These are phyloP conservation scores for Eristalinus aeneus DNA, from an alignment of 2,888 invertebrate species.

Conservation along the genomic window DNA sequence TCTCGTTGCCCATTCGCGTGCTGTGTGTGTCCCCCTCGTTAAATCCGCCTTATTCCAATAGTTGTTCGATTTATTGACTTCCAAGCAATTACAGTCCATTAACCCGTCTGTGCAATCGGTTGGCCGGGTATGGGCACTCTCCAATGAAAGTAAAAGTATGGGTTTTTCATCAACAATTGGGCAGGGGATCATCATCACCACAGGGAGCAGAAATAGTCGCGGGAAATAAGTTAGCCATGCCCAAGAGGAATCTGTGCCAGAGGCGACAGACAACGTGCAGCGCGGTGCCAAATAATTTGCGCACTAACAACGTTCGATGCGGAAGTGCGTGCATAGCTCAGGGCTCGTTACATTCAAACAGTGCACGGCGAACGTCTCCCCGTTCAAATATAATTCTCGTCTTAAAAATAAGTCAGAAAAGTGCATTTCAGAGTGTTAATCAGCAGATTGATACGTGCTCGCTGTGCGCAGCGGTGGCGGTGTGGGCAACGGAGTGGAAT, in stretches of 20 bases:
- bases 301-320: conserved; percentile 37
- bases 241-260: conserved; percentile 54
- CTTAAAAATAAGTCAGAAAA: conserved; percentile 7
- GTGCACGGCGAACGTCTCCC: background rate
- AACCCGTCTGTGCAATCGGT: conserved; percentile 38
- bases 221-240: conserved; percentile 35
- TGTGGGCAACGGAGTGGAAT: background rate
- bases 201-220: background rate
- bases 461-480: no score
- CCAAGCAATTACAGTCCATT: conserved; percentile 65
- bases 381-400: conserved; percentile 24
- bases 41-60: conserved; percentile 56
- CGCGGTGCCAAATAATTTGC: conserved; percentile 54
- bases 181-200: background rate
- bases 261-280: background rate
- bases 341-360: background rate
- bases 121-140: background rate
- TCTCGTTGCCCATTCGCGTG: background rate
- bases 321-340: conserved; percentile 42
- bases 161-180: background rate
- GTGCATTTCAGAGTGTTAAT: conserved; percentile 19
- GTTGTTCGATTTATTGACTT: conserved; percentile 67
- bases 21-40: conserved; percentile 12
- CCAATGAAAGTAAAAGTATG: conserved; percentile 63
- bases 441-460: conserved; percentile 58